Evolutionary conservation across 1,140 invertebrate genomes (phyloP), one percentile per base, ranked within the genome.

Genomic region (Dendroctonus valens): DNA sequence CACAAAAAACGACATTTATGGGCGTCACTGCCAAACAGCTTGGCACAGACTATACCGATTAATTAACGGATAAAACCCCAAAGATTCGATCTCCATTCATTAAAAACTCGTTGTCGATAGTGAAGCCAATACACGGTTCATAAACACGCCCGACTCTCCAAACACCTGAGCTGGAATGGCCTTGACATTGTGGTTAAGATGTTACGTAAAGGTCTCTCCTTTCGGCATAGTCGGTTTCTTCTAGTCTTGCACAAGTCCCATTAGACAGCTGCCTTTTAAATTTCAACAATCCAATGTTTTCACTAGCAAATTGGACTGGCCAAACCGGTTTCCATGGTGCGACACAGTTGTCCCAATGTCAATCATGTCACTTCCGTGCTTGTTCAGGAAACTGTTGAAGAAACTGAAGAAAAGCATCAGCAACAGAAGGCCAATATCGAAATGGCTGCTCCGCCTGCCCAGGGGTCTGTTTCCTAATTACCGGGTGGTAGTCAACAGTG

Each of bases 381-480:
- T 26, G 26, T 26, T 26, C 26, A 26, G 26, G 26, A 26, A 26
- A 26, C 26, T 26, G 26, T 3, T 26, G 26, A 26, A 46, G 9
- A 46, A 11, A 46, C 9, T 46, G 9, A 11, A 46, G 9, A 9
- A 8, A 52, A 52, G 37, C 8, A 26, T 26, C 26, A 26, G 26
- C 26, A 26, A 26, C 26, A 26, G 65, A 53, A 46, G 38, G 50
- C 41, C 26, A 6, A 48, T 67, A 6, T 14, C 52, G 11, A 67
- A 67, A 49, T 26, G 61, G 11, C 37, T 67, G 44, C 9, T 61
- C 6, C 55, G 55, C 15, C 26, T 67, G 7, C 65, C 65, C 37
- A 39, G 26, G 40, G 40, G 37, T 11, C 37, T 61, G 15, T 67
- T 67, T 49, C 65, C 65, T 2, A 39, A 40, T 39, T 67, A 67